Base-by-base conservation (phyloP, 1,140 invertebrate species). In the Diprion similis region DNA sequence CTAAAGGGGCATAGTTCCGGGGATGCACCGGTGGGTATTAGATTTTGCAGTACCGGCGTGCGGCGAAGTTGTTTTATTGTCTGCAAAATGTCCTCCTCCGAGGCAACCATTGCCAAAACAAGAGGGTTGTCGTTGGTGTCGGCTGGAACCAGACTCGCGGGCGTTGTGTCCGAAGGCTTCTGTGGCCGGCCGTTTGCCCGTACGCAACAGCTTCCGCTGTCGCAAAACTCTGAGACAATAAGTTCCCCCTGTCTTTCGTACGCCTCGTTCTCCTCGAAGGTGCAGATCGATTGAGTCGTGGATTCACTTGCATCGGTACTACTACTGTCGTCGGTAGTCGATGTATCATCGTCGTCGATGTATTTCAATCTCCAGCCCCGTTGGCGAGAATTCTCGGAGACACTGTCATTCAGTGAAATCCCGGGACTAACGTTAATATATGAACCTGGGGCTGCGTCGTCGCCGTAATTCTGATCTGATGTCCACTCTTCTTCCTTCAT, bases 21-120 rank as follows among this genome's bases (percentile, higher is more conserved):
- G 8, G 82, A 78, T 4, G 80, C 73, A 46, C 48, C 3, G 74
- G 79, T 4, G 48, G 82, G 77, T 17, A 86, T 75, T 2, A 87
- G 75, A 78, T 85, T 84, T 13, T 85, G 83, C 66, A 86, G 51
- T 4, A 86, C 82, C 0, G 84, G 80, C 8, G 85, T 87, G 66
- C 59, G 83, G 2, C 81, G 81, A 3, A 87, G 68, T 13, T 84
- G 79, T 59, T 84, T 87, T 1, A 83, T 83, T 8, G 82, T 82
- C 1, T 83, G 76, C 18, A 85, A 66, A 70, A 85, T 82, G 24
- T 85, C 80, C 8, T 83, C 82, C 37, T 88, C 83, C 0, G 82
- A 83, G 19, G 83, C 76, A 8, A 85, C 71, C 71, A 82, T 84
- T 17, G 83, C 82, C 1, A 86, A 66, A 18, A 83, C 71, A 46